Evolutionary conservation across 2,797 vertebrate species (phyloP).

Genomic region (Rhyacichthys aspro): DNA sequence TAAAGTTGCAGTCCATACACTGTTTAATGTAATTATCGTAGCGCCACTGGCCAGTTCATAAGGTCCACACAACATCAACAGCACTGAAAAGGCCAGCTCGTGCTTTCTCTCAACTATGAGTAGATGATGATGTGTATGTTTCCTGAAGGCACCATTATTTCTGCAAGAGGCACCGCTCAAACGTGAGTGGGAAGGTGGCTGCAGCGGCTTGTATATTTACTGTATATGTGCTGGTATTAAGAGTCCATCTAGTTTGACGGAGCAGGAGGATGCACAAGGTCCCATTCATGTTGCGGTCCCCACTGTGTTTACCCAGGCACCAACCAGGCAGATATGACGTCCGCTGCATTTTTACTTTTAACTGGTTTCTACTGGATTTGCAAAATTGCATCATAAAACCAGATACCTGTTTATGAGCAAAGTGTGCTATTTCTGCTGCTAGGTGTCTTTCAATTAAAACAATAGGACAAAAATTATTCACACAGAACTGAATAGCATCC

Average conservation of each 20-base stretch:
- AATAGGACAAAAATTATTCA: background rate
- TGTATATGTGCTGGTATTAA: constrained; percentile 38
- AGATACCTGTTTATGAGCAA: background rate
- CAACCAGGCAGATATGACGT: constrained; percentile 62
- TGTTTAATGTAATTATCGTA: constrained; percentile 21
- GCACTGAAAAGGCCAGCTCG: constrained; percentile 17
- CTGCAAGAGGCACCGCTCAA: constrained; percentile 37
- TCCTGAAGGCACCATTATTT: constrained; percentile 59
- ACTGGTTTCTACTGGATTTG: constrained; percentile 33
- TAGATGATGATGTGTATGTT: constrained; percentile 43
- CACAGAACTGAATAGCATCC: too few relatives aligned
- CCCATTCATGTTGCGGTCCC: constrained; percentile 68
- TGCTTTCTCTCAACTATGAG: constrained; percentile 6
- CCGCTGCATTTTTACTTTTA: constrained; percentile 52
- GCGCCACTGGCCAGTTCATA: constrained; percentile 18
- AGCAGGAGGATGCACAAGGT: constrained; percentile 67
- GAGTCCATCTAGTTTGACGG: constrained; percentile 57
- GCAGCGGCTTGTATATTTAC: constrained; percentile 57
- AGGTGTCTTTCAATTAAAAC: background rate
- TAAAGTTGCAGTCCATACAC: background rate
- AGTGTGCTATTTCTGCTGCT: background rate
- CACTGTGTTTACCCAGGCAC: constrained; percentile 59
- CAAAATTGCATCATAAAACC: constrained; percentile 12
- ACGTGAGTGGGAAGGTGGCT: constrained; percentile 47
- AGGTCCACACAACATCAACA: constrained; percentile 19